Conservation (phyloP, 2,113 vertebrate species). For the Mustela lutreola region DNA sequence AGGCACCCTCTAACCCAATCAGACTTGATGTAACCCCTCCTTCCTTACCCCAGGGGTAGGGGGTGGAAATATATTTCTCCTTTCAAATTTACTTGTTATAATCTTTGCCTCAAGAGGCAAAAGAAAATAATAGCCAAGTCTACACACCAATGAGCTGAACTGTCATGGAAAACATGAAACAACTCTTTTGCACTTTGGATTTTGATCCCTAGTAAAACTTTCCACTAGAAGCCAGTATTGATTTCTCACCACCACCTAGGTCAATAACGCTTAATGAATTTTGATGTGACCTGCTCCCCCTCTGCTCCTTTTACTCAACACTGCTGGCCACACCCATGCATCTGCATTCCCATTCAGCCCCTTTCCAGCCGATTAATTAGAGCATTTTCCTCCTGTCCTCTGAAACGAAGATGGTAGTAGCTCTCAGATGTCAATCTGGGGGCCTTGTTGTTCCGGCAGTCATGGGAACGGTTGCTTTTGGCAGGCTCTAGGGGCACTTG, state of each 20-base stretch:
- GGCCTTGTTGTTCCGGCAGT: conserved; percentile 79
- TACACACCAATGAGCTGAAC: conserved; percentile 23
- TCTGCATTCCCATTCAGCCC: background rate
- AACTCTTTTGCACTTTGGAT: conserved; percentile 42
- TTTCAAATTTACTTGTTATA: conserved; percentile 46
- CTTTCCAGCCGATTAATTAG: conserved; percentile 62
- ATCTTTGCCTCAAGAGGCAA: background rate
- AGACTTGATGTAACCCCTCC: background rate
- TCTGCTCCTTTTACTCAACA: conserved; percentile 50
- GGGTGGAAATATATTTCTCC: background rate
- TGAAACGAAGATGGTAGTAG: conserved; percentile 81
- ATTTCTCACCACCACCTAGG: background rate
- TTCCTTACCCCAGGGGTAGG: background rate
- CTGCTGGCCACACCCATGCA: conserved; percentile 61
- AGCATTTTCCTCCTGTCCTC: conserved; percentile 77
- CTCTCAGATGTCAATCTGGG: conserved; percentile 78
- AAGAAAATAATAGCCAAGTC: conserved; percentile 65
- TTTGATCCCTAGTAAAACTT: conserved; percentile 62
- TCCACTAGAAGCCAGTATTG: conserved; percentile 20
- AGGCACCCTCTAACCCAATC: background rate
- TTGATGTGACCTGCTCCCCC: background rate
- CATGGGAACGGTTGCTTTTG: conserved; percentile 85
- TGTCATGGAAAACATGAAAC: conserved; percentile 18
- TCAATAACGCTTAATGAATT: conserved; percentile 16
- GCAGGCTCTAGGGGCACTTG: conserved; percentile 81